phyloP scores from a whole-genome alignment of 2,888 invertebrate species.

The Synanthedon vespiformis region DNA sequence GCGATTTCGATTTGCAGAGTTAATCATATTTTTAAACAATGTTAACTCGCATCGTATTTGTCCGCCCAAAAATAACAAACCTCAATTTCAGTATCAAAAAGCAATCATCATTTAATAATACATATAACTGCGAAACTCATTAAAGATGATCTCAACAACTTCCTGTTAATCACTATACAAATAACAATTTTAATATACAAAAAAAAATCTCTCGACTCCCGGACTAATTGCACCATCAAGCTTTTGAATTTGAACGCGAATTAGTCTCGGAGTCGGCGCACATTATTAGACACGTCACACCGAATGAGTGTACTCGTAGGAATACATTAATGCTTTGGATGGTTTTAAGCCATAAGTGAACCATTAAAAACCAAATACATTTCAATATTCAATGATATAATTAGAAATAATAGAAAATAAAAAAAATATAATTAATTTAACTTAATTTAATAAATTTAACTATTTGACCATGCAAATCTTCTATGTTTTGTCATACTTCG shows the following conservation, averaged over 20 bases:
- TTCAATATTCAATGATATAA: too few relatives aligned
- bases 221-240: slow-evolving; percentile 40
- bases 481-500: too few relatives aligned
- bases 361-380: too few relatives aligned
- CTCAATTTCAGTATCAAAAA: slow-evolving; percentile 7
- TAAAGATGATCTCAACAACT: slow-evolving; percentile 9
- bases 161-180: slow-evolving; percentile 16
- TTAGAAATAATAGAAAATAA: too few relatives aligned
- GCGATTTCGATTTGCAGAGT: too few relatives aligned
- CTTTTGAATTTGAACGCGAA: slow-evolving; percentile 14
- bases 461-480: too few relatives aligned
- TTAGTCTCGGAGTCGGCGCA: slow-evolving; percentile 12
- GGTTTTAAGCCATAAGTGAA: slow-evolving; percentile 13
- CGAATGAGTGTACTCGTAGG: slow-evolving; percentile 8
- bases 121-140: slow-evolving; percentile 3
- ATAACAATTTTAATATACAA: slow-evolving; percentile 10
- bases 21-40: too few relatives aligned
- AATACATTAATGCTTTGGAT: slow-evolving; percentile 18
- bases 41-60: too few relatives aligned
- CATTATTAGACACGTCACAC: slow-evolving; percentile 22
- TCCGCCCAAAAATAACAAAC: too few relatives aligned
- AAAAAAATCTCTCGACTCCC: slow-evolving; percentile 15
- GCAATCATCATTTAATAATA: background rate
- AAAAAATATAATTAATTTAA: too few relatives aligned
- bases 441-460: too few relatives aligned